Evolutionary conservation across 2,888 invertebrate genomes (phyloP), one percentile per base, ranked within the genome.

Genomic region (Conops quadrifasciatus): DNA sequence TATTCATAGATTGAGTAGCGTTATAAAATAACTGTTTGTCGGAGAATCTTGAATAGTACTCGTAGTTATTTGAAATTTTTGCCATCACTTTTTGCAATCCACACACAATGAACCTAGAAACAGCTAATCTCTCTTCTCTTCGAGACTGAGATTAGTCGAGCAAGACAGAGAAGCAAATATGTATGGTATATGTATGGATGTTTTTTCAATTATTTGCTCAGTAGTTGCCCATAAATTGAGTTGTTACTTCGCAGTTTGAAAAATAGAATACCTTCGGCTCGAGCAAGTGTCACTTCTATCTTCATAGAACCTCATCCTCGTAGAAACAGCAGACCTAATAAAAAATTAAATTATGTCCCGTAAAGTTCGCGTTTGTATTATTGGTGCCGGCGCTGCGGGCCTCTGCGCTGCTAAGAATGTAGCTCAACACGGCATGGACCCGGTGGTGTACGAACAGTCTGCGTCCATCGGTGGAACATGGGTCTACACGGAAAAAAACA

Each of bases 351-450:
- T 7, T 47, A 75, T 78, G 53, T 66, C 74, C 56, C 72, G 76
- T 13, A 76, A 78, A 67, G 73, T 74, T 63, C 76, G 83, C 49
- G 79, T 83, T n/a, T 91, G 90, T 69, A 90, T 97, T 30, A 92
- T 97, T 78, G 97, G 97, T 24, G 95, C 94, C 1, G 97, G 97
- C 2, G 93, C 94, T 0, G 94, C 96, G 0, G 97, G 97, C 0
- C 88, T 96, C 24, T 91, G 92, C 78, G 92, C 95, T 0, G 90
- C 94, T 2, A 89, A 91, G 62, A 92, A 94, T 79, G 89, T 90
- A 28, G 85, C 89, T 47, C 87, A 84, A 74, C 80, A 82, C 64
- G 87, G 87, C 56, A 79, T 88, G 67, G 87, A 87, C 0, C 90
- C 91, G 68, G 89, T 91, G 51, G 89, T 94, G 49, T 92, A 92